phyloP scores from a whole-genome alignment of 1,140 invertebrate species.

The Neomicropteryx cornuta region DNA sequence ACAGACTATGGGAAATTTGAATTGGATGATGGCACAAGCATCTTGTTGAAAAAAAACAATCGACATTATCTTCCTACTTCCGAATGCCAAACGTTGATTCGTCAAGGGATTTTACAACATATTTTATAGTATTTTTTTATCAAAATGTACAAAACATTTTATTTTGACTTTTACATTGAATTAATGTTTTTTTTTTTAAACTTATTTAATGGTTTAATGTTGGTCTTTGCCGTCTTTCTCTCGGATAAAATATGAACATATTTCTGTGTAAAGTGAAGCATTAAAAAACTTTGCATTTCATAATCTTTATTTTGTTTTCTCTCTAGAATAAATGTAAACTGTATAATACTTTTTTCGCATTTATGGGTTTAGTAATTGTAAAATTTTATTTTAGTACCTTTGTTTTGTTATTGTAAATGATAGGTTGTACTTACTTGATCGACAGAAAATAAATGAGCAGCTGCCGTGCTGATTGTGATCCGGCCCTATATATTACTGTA shows the following conservation, averaged over 20 bases:
- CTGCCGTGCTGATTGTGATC: too few relatives aligned
- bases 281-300: too few relatives aligned
- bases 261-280: background rate
- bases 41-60: conserved; percentile 85
- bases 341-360: too few relatives aligned
- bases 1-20: conserved; percentile 90
- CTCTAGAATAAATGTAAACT: too few relatives aligned
- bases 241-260: conserved; percentile 2
- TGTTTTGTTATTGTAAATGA: too few relatives aligned
- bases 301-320: too few relatives aligned
- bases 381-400: too few relatives aligned
- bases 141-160: background rate
- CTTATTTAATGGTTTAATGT: background rate
- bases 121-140: conserved; percentile 17
- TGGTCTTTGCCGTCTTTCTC: background rate
- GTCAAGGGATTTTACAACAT: conserved; percentile 87
- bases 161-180: background rate
- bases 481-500: too few relatives aligned
- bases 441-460: too few relatives aligned
- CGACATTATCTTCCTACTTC: conserved; percentile 80
- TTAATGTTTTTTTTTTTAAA: background rate
- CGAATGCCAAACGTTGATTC: conserved; percentile 84
- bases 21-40: conserved; percentile 80
- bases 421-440: too few relatives aligned
- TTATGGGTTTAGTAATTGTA: too few relatives aligned